Conservation (phyloP, 2,113 vertebrate genomes). For the Puntigrus tetrazona region DNA sequence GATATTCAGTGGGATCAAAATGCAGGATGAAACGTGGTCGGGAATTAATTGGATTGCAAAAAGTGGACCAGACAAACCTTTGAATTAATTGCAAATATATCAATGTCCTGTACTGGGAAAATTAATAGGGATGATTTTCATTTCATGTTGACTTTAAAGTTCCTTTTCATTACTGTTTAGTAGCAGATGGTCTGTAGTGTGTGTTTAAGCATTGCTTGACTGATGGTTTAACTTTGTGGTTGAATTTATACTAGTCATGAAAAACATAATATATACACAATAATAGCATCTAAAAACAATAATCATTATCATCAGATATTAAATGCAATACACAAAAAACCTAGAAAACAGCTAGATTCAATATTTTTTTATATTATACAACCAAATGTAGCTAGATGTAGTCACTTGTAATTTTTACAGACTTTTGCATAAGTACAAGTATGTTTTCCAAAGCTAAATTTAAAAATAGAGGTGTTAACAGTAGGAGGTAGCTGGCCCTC, state of each 20-base stretch:
- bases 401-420: not conserved
- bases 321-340: not conserved
- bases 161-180: not conserved
- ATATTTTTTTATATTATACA: too few relatives aligned
- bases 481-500: slow-evolving; percentile 28
- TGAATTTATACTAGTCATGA: not conserved
- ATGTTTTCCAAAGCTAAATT: slow-evolving; percentile 23
- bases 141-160: slow-evolving; percentile 12
- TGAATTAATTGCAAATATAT: not conserved
- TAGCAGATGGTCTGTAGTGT: not conserved
- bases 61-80: not conserved
- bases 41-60: not conserved
- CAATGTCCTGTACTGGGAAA: not conserved
- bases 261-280: not conserved
- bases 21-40: not conserved
- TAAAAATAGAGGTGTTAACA: slow-evolving; percentile 32
- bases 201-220: not conserved
- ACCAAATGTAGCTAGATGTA: not conserved
- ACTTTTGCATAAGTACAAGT: slow-evolving; percentile 13
- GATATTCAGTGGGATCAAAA: not conserved
- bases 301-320: not conserved
- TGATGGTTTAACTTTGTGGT: not conserved
- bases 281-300: not conserved
- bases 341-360: not conserved
- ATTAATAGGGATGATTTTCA: not conserved